Evolutionary conservation across 2,113 vertebrate genomes (phyloP), one percentile per base, ranked within the genome.

Genomic region (Sturnira hondurensis): DNA sequence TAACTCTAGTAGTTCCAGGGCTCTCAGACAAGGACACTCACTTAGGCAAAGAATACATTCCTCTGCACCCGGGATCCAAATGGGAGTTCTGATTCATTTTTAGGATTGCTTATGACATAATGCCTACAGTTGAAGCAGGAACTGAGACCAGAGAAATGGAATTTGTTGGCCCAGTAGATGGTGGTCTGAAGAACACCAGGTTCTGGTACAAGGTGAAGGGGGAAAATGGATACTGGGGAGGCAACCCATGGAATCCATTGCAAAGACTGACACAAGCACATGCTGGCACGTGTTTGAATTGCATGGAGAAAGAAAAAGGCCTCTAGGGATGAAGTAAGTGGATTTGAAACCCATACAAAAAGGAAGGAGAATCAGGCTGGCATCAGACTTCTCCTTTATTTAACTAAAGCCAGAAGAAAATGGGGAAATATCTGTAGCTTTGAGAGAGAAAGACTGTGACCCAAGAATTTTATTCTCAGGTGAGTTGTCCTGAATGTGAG

Each of bases 381-480:
- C 47, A 33, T 86, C 38, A 87, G n/a, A 76, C 31, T 89, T 81
- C 47, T 77, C 73, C 91, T 76, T 77, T 86, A 61, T 58, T 96
- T 82, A 83, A 82, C 52, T 58, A 52, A 65, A 93, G n/a, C n/a
- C 45, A 67, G n/a, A 68, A 47, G 71, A 88, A 50, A 82, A 61
- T 67, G 91, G 24, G 86, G 52, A 88, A 82, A 77, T 82, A 63
- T 50, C 65, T 63, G 7, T 15, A 74, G 26, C 22, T 76, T 52
- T 65, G 74, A 9, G 36, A 17, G 20, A 43, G 15, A 70, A 41
- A 36, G 33, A 70, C 74, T 80, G 12, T 77, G 24, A 70, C 33
- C 38, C 56, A 36, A 76, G 41, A 74, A 65, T 36, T 87, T 81
- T 31, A 15, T 52, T 52, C 24, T 87, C 28, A 67, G 11, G 20